These are phyloP conservation scores for Psittacula echo DNA, from an alignment of 2,797 vertebrate genomes.

Conservation along the genomic window DNA sequence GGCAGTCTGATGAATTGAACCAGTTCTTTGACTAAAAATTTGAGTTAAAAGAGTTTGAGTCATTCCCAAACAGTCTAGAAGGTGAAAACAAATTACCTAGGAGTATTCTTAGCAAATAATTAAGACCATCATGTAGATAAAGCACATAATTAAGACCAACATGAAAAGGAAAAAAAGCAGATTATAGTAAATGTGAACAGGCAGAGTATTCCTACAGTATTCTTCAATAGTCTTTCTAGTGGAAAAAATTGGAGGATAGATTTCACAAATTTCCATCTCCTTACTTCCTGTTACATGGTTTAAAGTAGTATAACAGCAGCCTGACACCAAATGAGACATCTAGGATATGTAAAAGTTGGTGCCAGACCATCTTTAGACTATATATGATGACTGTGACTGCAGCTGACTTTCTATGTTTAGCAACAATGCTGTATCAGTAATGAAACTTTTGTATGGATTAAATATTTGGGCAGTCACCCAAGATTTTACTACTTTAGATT, in stretches of 20 bases:
- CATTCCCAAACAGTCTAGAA: not conserved
- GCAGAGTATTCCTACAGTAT: not conserved
- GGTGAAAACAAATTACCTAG: not conserved
- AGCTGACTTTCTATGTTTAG: conserved; percentile 63
- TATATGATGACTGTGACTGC: not conserved
- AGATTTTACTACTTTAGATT: conserved; percentile 51
- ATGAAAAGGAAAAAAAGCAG: not conserved
- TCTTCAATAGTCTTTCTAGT: not conserved
- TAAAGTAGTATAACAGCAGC: conserved; percentile 13
- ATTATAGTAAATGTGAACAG: not conserved
- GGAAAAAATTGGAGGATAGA: not conserved
- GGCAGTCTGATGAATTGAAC: not conserved
- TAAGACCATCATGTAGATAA: not conserved
- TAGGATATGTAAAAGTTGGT: conserved; percentile 8
- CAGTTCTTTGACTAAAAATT: not conserved
- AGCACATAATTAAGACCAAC: not conserved
- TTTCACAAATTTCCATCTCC: conserved; percentile 14
- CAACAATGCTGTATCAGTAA: conserved; percentile 63
- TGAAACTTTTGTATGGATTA: conserved; percentile 60
- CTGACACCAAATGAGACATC: not conserved
- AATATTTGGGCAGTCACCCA: conserved; percentile 57
- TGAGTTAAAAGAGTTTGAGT: not conserved
- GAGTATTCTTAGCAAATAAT: not conserved
- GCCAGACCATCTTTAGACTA: conserved; percentile 3
- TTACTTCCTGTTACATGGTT: not conserved